Evolutionary conservation across 2,113 vertebrate genomes (phyloP).

Genomic region (Epinephelus lanceolatus): DNA sequence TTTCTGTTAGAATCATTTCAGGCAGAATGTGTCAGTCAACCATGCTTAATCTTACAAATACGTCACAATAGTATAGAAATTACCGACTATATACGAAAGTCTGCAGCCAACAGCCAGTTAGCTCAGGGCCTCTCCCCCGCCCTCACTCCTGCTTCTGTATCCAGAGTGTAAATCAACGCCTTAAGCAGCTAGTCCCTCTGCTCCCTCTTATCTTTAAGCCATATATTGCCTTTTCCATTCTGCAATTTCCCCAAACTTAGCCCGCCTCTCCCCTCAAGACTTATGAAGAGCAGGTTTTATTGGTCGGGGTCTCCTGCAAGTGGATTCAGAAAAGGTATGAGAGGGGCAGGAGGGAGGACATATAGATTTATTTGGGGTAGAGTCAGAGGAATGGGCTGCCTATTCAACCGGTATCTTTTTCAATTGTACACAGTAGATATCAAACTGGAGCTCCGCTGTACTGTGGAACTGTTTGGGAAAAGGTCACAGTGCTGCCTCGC

Average conservation of each 20-base stretch:
- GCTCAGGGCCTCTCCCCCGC: slow-evolving; percentile 34
- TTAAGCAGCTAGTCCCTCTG: slow-evolving; percentile 66
- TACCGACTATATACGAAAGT: slow-evolving; percentile 10
- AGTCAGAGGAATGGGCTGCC: slow-evolving; percentile 58
- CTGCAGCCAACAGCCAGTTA: slow-evolving; percentile 41
- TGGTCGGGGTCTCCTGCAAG: slow-evolving; percentile 62
- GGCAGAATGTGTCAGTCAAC: slow-evolving; percentile 25
- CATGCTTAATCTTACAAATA: slow-evolving; percentile 37
- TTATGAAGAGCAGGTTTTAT: slow-evolving; percentile 77
- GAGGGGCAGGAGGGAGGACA: slow-evolving; percentile 43
- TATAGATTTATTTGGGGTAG: slow-evolving; percentile 60
- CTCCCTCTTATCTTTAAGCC: slow-evolving; percentile 71
- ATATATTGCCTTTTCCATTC: slow-evolving; percentile 78
- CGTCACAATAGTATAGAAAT: slow-evolving; percentile 51
- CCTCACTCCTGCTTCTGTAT: slow-evolving; percentile 42
- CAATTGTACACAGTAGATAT: slow-evolving; percentile 64
- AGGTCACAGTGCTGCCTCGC: slow-evolving; percentile 63
- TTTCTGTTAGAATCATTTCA: slow-evolving; percentile 38
- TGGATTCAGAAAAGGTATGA: slow-evolving; percentile 62
- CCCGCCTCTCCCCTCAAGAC: slow-evolving; percentile 60
- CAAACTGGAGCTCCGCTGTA: slow-evolving; percentile 37
- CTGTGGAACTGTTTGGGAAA: slow-evolving; percentile 65
- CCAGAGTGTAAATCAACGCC: slow-evolving; percentile 71
- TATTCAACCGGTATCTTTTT: slow-evolving; percentile 71
- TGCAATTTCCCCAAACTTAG: slow-evolving; percentile 76